Evolutionary conservation across 2,113 vertebrate species (phyloP), one percentile per base, ranked within the genome.

Genomic region (Carassius gibelio): DNA sequence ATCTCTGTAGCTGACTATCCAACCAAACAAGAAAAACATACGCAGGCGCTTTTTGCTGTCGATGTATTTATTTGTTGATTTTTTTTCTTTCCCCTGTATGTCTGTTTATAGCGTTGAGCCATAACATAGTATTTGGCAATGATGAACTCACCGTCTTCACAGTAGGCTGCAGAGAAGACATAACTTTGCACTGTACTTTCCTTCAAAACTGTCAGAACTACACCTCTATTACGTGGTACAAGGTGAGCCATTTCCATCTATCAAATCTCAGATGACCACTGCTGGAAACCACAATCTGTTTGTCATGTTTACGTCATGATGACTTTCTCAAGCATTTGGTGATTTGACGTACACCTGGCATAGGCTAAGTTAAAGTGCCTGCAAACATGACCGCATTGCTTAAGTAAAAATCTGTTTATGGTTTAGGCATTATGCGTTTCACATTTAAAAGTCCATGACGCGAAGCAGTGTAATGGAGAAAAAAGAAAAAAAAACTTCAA

Each of bases 221-320:
- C 66, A 83, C 50, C 3, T 83, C 81, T 36, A 34, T 83, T 38
- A 72, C 50, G 14, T 83, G 81, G 81, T 83, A 83, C 81, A 83
- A 83, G 81, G 81, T 83, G 48, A 82, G 62, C 10, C 14, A 52
- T 45, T 2, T 42, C 17, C 17, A 61, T 17, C 15, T 8, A 6
- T 26, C 50, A 14, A 66, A 30, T 66, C 23, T 66, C 26, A 52
- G 8, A 19, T 57, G 17, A 57, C 17, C 21, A 59, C 57, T 59
- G 57, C 19, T 59, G 8, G 19, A 59, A 59, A 21, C 17, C 19
- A n/a, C 9, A n/a, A n/a, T 59, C 19, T 59, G 57, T 9, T 3
- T 59, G 57, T 21, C 57, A 8, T 59, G 57, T 59, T 59, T 57
- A 57, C 15, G 15, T 19, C 19, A 59, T 59, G 19, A 14, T 59